Conservation (phyloP, 2,797 vertebrate species). For the Spondyliosoma cantharus region DNA sequence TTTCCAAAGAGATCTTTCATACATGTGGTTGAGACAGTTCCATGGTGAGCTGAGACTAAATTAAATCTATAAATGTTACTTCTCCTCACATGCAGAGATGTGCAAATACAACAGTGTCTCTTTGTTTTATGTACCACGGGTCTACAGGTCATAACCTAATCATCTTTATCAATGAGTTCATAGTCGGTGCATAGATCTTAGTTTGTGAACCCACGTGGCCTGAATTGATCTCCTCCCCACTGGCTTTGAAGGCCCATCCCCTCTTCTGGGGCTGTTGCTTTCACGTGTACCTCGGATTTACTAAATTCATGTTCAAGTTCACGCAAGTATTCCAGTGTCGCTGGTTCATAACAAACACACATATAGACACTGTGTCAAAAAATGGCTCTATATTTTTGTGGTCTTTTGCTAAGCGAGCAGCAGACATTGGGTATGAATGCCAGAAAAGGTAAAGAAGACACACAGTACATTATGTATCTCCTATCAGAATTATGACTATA, state of each 20-base stretch:
- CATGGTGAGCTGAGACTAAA: background rate
- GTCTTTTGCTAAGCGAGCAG: fast-evolving
- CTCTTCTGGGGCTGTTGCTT: constrained; percentile 36
- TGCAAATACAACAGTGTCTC: background rate
- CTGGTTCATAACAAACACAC: background rate
- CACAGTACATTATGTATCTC: background rate
- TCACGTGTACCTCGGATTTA: constrained; percentile 26
- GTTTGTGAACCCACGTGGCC: background rate
- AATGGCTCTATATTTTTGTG: fast-evolving
- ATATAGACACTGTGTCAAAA: background rate
- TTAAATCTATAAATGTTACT: background rate
- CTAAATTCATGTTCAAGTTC: fast-evolving
- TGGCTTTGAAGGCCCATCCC: constrained; percentile 7
- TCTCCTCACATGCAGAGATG: background rate
- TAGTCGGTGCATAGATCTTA: background rate
- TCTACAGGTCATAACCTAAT: background rate
- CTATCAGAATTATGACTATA: background rate
- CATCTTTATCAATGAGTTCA: background rate
- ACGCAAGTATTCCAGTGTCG: fast-evolving
- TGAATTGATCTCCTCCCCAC: background rate
- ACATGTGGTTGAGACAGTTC: background rate
- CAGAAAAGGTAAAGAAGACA: background rate
- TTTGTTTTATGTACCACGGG: background rate
- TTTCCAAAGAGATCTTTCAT: background rate
- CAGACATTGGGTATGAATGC: background rate